Percentiles rank a stretch among this genome's conserved stretches.
phyloP scores from a whole-genome alignment of 2,797 vertebrate genomes.

The Lepilemur septentrionalis region DNA sequence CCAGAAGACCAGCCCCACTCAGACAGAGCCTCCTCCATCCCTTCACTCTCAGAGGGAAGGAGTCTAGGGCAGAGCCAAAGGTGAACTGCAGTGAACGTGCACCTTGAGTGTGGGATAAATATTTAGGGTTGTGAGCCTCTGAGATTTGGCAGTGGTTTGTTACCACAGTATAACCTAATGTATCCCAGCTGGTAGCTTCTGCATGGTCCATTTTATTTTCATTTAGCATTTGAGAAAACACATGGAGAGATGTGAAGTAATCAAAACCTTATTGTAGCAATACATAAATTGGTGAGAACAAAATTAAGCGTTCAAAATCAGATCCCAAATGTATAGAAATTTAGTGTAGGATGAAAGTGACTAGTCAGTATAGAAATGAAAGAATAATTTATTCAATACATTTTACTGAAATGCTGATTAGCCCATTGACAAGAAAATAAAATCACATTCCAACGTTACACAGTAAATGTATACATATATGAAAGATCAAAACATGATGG shows the following conservation, averaged over 20 bases:
- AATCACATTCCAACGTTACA: background rate
- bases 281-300: background rate
- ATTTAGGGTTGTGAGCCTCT: background rate
- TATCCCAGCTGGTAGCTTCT: background rate
- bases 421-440: background rate
- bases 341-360: background rate
- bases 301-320: background rate
- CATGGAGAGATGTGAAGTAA: background rate
- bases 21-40: background rate
- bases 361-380: background rate
- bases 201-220: background rate
- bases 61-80: background rate
- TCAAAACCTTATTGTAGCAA: background rate
- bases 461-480: background rate
- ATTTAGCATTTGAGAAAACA: background rate
- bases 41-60: background rate
- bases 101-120: background rate
- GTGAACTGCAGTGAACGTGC: rapidly evolving
- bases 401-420: background rate
- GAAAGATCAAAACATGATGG: background rate
- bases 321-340: background rate
- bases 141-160: too few relatives aligned
- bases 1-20: background rate
- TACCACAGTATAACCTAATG: background rate
- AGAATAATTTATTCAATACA: background rate